phyloP scores from a whole-genome alignment of 2,888 invertebrate species.

The Calameuta idolon region DNA sequence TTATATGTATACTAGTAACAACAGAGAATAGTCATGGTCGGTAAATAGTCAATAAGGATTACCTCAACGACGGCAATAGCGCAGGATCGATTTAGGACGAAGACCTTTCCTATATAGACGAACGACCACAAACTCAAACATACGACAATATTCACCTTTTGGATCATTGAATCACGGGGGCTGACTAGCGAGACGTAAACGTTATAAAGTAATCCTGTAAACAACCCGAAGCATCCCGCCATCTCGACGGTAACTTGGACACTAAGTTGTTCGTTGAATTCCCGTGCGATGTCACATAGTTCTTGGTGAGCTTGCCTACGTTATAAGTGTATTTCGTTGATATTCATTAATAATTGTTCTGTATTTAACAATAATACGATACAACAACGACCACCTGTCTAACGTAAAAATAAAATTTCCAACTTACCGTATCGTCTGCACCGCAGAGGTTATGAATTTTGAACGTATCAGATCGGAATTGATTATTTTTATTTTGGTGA shows the following conservation, averaged over 20 bases:
- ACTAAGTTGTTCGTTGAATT: slow-evolving; percentile 12
- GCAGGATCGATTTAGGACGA: slow-evolving; percentile 15
- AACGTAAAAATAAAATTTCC: background rate
- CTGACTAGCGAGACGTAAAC: background rate
- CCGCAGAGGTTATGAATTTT: background rate
- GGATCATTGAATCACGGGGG: too few species aligned
- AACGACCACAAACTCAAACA: background rate
- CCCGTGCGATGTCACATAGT: slow-evolving; percentile 13
- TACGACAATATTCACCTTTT: background rate
- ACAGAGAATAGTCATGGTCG: background rate
- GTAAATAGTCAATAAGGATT: slow-evolving; percentile 5
- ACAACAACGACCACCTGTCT: background rate
- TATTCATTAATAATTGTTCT: background rate
- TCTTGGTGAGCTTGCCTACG: slow-evolving; percentile 27
- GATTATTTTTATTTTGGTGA: background rate
- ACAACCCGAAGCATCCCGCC: slow-evolving; percentile 20
- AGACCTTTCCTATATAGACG: slow-evolving; percentile 1
- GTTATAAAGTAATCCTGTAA: slow-evolving; percentile 19
- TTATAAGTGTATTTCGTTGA: background rate
- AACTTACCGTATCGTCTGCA: background rate
- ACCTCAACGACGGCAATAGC: slow-evolving; percentile 19
- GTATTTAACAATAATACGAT: background rate
- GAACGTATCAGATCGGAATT: background rate
- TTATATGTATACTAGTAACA: background rate
- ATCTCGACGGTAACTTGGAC: slow-evolving; percentile 21